A percentile compares a stretch with the other conserved stretches of the same genome.
phyloP scores from a whole-genome alignment of 1,140 invertebrate species.

The Danaus plexippus region DNA sequence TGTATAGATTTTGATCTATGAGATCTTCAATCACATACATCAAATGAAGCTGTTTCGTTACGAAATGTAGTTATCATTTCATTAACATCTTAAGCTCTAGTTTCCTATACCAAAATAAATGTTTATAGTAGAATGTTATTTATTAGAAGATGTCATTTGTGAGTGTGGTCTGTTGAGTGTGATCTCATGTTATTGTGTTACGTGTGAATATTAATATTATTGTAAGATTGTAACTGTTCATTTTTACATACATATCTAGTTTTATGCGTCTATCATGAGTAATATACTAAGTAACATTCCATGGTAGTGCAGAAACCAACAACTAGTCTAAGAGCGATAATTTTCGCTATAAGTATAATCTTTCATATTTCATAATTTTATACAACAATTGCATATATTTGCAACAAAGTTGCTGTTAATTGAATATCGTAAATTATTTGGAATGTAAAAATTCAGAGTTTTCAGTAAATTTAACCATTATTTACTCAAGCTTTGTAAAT shows the following conservation, averaged over 20 bases:
- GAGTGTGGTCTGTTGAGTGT: slow-evolving; percentile 55
- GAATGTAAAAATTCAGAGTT: slow-evolving; percentile 31
- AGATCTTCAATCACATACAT: slow-evolving; percentile 32
- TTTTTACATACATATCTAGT: slow-evolving; percentile 45
- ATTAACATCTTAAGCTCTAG: slow-evolving; percentile 54
- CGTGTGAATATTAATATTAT: slow-evolving; percentile 30
- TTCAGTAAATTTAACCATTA: slow-evolving; percentile 34
- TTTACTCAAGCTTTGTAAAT: slow-evolving; percentile 44
- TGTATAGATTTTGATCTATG: slow-evolving; percentile 36
- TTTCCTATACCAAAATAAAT: slow-evolving; percentile 67
- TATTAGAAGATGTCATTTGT: slow-evolving; percentile 58
- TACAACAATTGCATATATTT: slow-evolving; percentile 27
- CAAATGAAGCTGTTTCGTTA: slow-evolving; percentile 27
- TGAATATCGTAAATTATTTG: slow-evolving; percentile 16
- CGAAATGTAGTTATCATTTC: slow-evolving; percentile 29
- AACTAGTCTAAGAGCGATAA: slow-evolving; percentile 56
- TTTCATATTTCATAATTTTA: slow-evolving; percentile 25
- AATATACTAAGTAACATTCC: slow-evolving; percentile 51
- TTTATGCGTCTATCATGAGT: slow-evolving; percentile 47
- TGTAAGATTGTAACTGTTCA: slow-evolving; percentile 51
- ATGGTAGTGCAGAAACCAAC: slow-evolving; percentile 49
- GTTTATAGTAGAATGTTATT: slow-evolving; percentile 65
- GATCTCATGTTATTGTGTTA: slow-evolving; percentile 57
- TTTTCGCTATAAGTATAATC: slow-evolving; percentile 36
- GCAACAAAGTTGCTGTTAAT: slow-evolving; percentile 51